These are phyloP conservation scores for Seladonia tumulorum DNA, from an alignment of 2,888 invertebrate genomes.

Conservation along the genomic window DNA sequence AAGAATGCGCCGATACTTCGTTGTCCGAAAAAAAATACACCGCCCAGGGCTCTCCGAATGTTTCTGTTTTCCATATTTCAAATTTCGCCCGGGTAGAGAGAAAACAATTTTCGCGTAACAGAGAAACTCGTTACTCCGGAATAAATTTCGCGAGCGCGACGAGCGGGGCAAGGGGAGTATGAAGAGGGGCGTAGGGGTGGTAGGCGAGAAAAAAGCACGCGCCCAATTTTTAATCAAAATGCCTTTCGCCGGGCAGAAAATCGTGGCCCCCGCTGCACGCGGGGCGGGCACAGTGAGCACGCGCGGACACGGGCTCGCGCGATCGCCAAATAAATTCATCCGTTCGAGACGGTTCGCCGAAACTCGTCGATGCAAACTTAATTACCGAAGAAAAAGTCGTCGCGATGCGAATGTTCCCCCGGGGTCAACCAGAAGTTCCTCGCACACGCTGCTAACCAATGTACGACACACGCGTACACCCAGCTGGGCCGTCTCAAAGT, in stretches of 20 bases:
- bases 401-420: not conserved
- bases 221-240: conserved; percentile 22
- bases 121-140: conserved; percentile 30
- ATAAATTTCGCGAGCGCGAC: conserved; percentile 5
- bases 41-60: not conserved
- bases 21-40: not conserved
- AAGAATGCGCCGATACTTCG: conserved; percentile 3
- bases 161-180: not conserved
- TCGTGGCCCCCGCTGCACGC: not conserved
- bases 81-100: conserved; percentile 10
- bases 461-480: not conserved
- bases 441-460: not conserved
- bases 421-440: not conserved
- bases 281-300: not conserved
- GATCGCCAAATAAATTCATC: not conserved
- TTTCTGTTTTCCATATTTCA: conserved; percentile 19
- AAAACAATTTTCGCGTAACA: conserved; percentile 32
- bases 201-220: conserved; percentile 12
- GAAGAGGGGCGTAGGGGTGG: not conserved
- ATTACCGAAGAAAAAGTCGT: not conserved
- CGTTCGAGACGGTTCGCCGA: not conserved
- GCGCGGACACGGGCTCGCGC: not conserved
- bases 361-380: conserved; percentile 13
- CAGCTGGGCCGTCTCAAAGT: not conserved
- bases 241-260: conserved; percentile 4